Evolutionary conservation across 2,797 vertebrate genomes (phyloP).

Genomic region (Sitta carolinensis): DNA sequence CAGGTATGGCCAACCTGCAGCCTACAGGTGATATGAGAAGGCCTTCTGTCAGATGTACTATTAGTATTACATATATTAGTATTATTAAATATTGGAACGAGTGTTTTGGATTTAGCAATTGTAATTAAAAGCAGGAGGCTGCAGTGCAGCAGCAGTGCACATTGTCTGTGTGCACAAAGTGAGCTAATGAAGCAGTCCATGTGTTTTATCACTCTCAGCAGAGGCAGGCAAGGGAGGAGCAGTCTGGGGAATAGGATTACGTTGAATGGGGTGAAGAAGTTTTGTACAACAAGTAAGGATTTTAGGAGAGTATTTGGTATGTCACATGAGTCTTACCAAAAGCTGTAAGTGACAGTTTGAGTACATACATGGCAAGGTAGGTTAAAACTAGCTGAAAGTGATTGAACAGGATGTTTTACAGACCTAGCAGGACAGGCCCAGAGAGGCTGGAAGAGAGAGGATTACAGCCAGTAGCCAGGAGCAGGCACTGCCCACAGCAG

Average conservation of each 20-base stretch:
- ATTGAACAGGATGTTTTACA: not conserved
- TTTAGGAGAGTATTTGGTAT: not conserved
- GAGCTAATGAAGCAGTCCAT: not conserved
- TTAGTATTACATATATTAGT: no score
- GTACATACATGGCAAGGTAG: not conserved
- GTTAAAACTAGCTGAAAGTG: not conserved
- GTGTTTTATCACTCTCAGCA: not conserved
- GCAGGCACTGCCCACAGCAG: not conserved
- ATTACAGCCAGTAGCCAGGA: not conserved
- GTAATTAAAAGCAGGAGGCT: not conserved
- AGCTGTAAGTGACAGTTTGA: not conserved
- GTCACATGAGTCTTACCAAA: not conserved
- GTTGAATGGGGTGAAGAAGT: not conserved
- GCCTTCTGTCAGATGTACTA: not conserved
- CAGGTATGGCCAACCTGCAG: not conserved
- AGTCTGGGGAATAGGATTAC: not conserved
- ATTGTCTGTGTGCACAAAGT: not conserved
- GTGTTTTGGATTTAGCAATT: not conserved
- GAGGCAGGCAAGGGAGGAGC: rapidly evolving
- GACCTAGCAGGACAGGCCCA: not conserved
- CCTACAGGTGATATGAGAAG: not conserved
- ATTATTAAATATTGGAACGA: not conserved
- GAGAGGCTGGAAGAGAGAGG: not conserved
- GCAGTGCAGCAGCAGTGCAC: not conserved
- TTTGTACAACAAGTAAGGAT: not conserved